A percentile compares a stretch with the other conserved stretches of the same genome.
These are phyloP conservation scores for Clytia hemisphaerica DNA, from an alignment of 30 jellyfish, hydroid and myxozoan genomes.

Conservation along the genomic window DNA sequence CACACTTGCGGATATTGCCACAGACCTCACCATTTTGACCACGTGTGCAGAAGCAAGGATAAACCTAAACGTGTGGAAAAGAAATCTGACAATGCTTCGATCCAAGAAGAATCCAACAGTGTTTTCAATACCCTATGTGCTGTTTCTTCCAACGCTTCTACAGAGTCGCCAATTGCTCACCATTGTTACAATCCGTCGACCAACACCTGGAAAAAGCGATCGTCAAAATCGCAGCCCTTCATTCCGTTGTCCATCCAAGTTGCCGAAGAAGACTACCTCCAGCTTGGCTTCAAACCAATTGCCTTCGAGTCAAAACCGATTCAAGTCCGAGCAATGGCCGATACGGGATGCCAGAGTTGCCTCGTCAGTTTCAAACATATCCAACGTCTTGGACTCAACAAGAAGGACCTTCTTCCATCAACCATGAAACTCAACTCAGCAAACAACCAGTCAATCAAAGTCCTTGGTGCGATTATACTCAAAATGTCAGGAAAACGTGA, in stretches of 20 bases:
- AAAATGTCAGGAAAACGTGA: neutral
- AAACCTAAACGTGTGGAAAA: neutral
- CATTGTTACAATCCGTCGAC: neutral
- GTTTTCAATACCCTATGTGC: slow-evolving; percentile 1
- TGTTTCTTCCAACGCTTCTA: neutral
- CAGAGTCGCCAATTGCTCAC: neutral
- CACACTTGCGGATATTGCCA: slow-evolving; percentile 13
- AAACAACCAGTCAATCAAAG: neutral
- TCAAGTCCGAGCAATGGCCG: neutral
- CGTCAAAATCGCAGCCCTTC: slow-evolving; percentile 17
- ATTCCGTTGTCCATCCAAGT: neutral
- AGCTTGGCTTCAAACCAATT: neutral
- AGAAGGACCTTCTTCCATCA: slow-evolving; percentile 5
- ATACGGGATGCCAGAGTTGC: slow-evolving; percentile 12
- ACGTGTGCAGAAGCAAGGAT: slow-evolving; percentile 4
- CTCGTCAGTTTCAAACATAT: neutral
- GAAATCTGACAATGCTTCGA: neutral
- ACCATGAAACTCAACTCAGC: slow-evolving; percentile 9
- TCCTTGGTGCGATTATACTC: slow-evolving; percentile 1
- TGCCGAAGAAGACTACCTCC: neutral
- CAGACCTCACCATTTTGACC: slow-evolving; percentile 2
- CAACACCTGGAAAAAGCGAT: slow-evolving; percentile 7
- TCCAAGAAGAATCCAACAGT: neutral
- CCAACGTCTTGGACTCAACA: neutral
- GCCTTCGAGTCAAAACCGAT: neutral